A percentile compares a stretch with the other conserved stretches of the same genome.
phyloP scores from a whole-genome alignment of 2,888 invertebrate species.

The Brachylomia viminalis region DNA sequence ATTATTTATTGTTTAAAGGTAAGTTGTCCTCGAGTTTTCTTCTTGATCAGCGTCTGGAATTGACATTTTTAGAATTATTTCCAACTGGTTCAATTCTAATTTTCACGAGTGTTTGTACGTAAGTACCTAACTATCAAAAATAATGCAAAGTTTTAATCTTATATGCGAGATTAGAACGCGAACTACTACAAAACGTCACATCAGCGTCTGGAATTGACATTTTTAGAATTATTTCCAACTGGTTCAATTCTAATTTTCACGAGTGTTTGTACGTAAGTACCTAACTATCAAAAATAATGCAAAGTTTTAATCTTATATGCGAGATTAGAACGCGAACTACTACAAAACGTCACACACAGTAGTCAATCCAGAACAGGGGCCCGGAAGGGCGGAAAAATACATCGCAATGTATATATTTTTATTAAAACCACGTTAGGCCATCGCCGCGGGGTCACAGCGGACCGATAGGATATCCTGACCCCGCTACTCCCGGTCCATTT shows the following conservation, averaged over 20 bases:
- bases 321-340: background rate
- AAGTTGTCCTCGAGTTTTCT: too few species aligned
- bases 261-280: too few species aligned
- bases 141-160: too few species aligned
- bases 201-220: too few species aligned
- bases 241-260: background rate
- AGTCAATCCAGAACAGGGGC: background rate
- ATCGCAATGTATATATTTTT: conserved; percentile 13
- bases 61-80: background rate
- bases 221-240: background rate
- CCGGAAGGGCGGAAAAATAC: background rate
- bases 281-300: background rate
- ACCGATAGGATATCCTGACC: conserved; percentile 47
- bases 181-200: background rate
- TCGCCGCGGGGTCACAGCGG: conserved; percentile 26
- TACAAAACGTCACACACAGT: background rate
- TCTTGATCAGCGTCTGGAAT: too few species aligned
- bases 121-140: background rate
- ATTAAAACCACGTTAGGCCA: conserved; percentile 21
- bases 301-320: too few species aligned
- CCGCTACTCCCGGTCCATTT: conserved; percentile 18
- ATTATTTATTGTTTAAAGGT: too few species aligned
- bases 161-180: background rate
- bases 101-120: background rate
- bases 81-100: too few species aligned